A percentile compares a stretch with the other conserved stretches of the same genome.
Evolutionary conservation across 2,113 vertebrate species (phyloP).

Genomic region (Cyphomyrus plagiostoma): DNA sequence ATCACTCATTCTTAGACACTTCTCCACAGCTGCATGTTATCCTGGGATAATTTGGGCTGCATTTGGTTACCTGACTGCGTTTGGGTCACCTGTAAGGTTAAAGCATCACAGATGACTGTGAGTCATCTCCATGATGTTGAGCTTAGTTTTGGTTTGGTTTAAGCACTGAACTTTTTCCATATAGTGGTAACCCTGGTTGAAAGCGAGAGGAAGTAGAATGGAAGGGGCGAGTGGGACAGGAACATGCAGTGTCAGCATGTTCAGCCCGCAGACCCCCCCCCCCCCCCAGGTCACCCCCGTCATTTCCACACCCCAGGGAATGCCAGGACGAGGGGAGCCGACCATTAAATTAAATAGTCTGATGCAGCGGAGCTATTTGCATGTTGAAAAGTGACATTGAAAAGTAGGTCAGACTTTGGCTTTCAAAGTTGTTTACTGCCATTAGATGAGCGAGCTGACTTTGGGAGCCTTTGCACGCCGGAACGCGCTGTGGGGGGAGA

Average conservation of each 20-base stretch:
- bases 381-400: constrained; percentile 32
- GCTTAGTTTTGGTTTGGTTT: background rate
- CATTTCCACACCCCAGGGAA: constrained; percentile 26
- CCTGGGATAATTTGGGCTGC: background rate
- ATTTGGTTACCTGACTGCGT: background rate
- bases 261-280: constrained; percentile 41
- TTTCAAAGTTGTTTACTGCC: constrained; percentile 27
- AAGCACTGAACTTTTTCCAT: background rate
- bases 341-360: constrained; percentile 46
- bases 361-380: constrained; percentile 43
- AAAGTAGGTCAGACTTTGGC: constrained; percentile 60
- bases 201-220: constrained; percentile 40
- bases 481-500: background rate
- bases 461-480: constrained; percentile 16
- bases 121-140: background rate
- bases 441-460: constrained; percentile 22
- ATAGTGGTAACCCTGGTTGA: background rate
- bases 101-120: background rate
- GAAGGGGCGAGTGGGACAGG: background rate
- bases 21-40: background rate
- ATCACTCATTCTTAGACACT: background rate
- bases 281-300: background rate
- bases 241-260: constrained; percentile 38
- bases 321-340: constrained; percentile 43
- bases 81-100: background rate